These are phyloP conservation scores for Indri indri DNA, from an alignment of 2,113 vertebrate genomes.

Conservation along the genomic window DNA sequence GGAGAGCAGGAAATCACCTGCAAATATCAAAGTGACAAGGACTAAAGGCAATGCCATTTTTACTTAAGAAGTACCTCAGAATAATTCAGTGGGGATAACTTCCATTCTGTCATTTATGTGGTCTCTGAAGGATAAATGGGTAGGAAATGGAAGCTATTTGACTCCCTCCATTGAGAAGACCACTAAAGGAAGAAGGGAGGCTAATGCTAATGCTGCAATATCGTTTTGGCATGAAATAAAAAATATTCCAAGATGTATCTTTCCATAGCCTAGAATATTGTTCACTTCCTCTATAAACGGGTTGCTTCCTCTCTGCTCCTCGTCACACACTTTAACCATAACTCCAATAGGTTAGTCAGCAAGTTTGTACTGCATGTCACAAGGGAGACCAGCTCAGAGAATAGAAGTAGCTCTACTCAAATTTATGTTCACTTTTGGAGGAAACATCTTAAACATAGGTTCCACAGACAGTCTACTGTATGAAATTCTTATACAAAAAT, in stretches of 20 bases:
- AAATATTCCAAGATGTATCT: not conserved
- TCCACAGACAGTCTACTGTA: not conserved
- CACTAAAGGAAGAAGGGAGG: not conserved
- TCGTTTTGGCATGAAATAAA: not conserved
- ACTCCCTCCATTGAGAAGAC: not conserved
- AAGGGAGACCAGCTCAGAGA: not conserved
- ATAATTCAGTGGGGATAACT: not conserved
- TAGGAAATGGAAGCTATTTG: constrained; percentile 7
- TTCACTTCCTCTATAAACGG: not conserved
- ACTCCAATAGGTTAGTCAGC: not conserved
- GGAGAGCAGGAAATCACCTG: not conserved
- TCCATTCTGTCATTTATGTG: not conserved
- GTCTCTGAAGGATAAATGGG: constrained; percentile 40
- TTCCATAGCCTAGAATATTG: not conserved
- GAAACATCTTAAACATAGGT: not conserved
- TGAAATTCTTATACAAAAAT: constrained; percentile 12
- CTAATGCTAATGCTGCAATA: not conserved
- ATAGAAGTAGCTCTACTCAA: not conserved
- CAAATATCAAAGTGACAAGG: constrained; percentile 23
- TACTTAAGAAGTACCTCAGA: constrained; percentile 5
- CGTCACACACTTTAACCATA: constrained; percentile 1
- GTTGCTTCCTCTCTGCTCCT: not conserved
- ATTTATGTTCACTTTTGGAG: not conserved
- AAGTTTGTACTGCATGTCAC: not conserved
- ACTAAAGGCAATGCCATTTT: not conserved